phyloP scores from a whole-genome alignment of 2,113 vertebrate species.

The Hippocampus mohnikei region DNA sequence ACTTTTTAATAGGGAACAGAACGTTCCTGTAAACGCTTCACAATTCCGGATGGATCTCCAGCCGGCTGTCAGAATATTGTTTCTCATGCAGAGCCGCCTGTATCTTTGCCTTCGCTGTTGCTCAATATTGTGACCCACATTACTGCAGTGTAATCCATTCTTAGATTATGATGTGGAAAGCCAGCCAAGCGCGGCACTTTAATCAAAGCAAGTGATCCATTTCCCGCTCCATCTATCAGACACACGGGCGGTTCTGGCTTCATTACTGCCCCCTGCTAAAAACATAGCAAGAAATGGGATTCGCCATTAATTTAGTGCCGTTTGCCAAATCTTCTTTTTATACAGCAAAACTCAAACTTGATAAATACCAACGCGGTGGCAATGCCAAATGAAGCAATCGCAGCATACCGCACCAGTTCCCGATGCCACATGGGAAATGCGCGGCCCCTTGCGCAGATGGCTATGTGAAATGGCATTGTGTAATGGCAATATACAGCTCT shows the following conservation, averaged over 20 bases:
- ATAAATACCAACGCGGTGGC: not conserved
- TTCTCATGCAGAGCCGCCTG: constrained; percentile 12
- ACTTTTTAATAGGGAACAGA: constrained; percentile 31
- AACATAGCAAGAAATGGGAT: constrained; percentile 27
- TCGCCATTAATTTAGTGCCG: not conserved
- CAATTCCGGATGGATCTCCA: constrained; percentile 15
- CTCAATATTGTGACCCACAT: constrained; percentile 68
- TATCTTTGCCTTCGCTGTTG: constrained; percentile 39
- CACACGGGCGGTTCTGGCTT: constrained; percentile 53
- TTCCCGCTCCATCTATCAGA: constrained; percentile 57
- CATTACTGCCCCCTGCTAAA: constrained; percentile 29
- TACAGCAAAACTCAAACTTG: not conserved
- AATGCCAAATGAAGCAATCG: not conserved
- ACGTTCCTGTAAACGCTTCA: constrained; percentile 32
- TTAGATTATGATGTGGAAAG: constrained; percentile 66
- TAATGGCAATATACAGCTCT: not conserved
- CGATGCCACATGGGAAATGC: not conserved
- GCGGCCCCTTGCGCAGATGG: not conserved
- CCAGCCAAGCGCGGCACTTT: constrained; percentile 59
- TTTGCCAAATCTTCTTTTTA: not conserved
- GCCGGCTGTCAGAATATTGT: constrained; percentile 22
- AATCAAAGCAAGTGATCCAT: constrained; percentile 70
- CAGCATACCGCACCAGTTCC: not conserved
- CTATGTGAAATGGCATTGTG: not conserved
- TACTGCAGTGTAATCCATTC: constrained; percentile 65